Percentiles rank a stretch among this genome's conserved stretches.
Evolutionary conservation across 1,140 invertebrate species (phyloP).

Genomic region (Scaptodrosophila lebanonensis): DNA sequence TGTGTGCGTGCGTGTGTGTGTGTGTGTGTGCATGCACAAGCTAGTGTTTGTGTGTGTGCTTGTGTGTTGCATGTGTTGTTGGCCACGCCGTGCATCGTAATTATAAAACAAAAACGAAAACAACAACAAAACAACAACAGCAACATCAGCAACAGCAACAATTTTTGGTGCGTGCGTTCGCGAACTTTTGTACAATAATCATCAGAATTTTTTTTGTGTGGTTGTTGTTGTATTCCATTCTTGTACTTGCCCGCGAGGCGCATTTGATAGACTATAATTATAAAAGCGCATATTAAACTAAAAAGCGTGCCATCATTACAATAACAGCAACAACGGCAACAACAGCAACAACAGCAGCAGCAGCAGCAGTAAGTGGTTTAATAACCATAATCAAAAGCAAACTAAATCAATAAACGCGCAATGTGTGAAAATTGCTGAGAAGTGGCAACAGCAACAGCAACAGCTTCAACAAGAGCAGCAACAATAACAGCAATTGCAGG

Average conservation of each 20-base stretch:
- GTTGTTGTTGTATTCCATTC: slow-evolving; percentile 26
- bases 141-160: slow-evolving; percentile 9
- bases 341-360: slow-evolving; percentile 3
- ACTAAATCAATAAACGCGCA: slow-evolving; percentile 53
- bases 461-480: neutral
- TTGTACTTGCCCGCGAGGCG: slow-evolving; percentile 20
- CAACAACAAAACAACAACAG: slow-evolving; percentile 14
- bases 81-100: no score
- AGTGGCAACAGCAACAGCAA: neutral
- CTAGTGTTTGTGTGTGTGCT: neutral
- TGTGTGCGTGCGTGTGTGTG: no score
- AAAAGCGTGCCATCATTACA: slow-evolving; percentile 65
- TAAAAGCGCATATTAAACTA: slow-evolving; percentile 35
- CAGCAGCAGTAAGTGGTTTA: slow-evolving; percentile 2
- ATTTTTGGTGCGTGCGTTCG: slow-evolving; percentile 38
- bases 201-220: slow-evolving; percentile 15
- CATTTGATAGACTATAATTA: slow-evolving; percentile 49
- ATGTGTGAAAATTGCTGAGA: slow-evolving; percentile 60
- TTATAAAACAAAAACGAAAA: slow-evolving; percentile 28
- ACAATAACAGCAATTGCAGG: slow-evolving; percentile 1
- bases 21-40: no score
- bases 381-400: slow-evolving; percentile 29
- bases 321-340: slow-evolving; percentile 12
- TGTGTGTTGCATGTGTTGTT: neutral
- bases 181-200: slow-evolving; percentile 4